Evolutionary conservation across 2,888 invertebrate genomes (phyloP), one percentile per base, ranked within the genome.

Genomic region (Drosophila falleni): DNA sequence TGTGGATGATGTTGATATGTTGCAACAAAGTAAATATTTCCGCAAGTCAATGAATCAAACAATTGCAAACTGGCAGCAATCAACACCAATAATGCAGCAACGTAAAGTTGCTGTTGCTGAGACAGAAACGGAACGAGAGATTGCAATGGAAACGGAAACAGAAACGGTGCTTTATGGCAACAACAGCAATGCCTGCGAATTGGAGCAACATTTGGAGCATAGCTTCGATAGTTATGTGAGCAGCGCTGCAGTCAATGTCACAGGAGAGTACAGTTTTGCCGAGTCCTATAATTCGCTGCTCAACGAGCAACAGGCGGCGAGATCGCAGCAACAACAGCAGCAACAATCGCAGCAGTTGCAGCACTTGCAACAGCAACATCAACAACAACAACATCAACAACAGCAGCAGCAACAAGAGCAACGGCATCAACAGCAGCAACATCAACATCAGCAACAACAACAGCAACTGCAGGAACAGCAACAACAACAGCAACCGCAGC

Each of bases 211-310:
- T 3, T 60, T 87, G 64, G 89, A 75, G 37, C 79, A 80, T 11
- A 67, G 64, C 26, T 80, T 63, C 6, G 58, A 62, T 37, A 65
- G 54, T 15, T 80, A 74, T 39, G 83, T 63, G 6, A 54, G 41
- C 54, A 65, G 16, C 23, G 69, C 70, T 15, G 64, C 62, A 0
- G 80, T 74, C 11, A 72, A 23, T 50, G 83, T 68, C 6, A 67
- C 65, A 5, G 73, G 51, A 0, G 82, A 64, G 9, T 92, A 83
- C 39, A 92, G 91, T 41, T 93, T 93, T 78, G 92, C 92, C 5
- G 93, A 93, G 55, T 91, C 93, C 0, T 93, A 92, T 59, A 93
- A 92, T 49, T 85, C 91, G 8, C 76, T 92, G 59, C 74, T 92
- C 3, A 89, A 83, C 16, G 81, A 83, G 15, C 85, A 85, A 33